These are phyloP conservation scores for Sarcophaga rosellei DNA, from an alignment of 2,888 invertebrate genomes.

Conservation along the genomic window DNA sequence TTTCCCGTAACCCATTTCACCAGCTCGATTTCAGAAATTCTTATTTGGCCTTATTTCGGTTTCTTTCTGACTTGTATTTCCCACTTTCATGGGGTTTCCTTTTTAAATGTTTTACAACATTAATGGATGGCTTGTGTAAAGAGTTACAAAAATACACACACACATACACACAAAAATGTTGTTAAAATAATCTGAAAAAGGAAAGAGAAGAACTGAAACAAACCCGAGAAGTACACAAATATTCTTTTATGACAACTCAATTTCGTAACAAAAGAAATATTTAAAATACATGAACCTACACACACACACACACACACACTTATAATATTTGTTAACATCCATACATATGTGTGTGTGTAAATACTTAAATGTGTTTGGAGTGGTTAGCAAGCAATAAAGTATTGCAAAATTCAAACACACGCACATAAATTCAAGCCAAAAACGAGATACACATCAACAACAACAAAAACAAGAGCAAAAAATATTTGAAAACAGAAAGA, in stretches of 20 bases:
- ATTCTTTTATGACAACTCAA: conserved; percentile 63
- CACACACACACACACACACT: too few relatives aligned
- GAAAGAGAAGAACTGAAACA: background rate
- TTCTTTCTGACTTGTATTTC: background rate
- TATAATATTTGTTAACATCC: too few relatives aligned
- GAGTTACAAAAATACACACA: background rate
- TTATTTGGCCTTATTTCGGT: conserved; percentile 6
- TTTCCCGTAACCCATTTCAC: conserved; percentile 12
- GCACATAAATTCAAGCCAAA: too few relatives aligned
- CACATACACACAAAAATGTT: background rate
- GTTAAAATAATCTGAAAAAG: conserved; percentile 19
- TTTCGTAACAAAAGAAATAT: conserved; percentile 35
- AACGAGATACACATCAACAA: too few relatives aligned
- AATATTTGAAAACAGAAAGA: conserved; percentile 37
- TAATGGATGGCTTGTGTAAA: conserved; percentile 28
- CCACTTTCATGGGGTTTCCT: background rate
- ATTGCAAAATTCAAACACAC: too few relatives aligned
- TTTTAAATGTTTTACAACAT: background rate
- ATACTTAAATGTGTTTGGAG: too few relatives aligned
- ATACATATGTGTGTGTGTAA: too few relatives aligned
- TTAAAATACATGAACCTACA: background rate
- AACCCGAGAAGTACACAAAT: conserved; percentile 37
- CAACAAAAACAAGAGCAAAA: background rate
- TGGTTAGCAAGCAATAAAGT: too few relatives aligned
- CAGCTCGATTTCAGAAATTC: background rate